Conservation (phyloP, 2,888 invertebrate genomes). For the Hirtodrosophila histrioides region DNA sequence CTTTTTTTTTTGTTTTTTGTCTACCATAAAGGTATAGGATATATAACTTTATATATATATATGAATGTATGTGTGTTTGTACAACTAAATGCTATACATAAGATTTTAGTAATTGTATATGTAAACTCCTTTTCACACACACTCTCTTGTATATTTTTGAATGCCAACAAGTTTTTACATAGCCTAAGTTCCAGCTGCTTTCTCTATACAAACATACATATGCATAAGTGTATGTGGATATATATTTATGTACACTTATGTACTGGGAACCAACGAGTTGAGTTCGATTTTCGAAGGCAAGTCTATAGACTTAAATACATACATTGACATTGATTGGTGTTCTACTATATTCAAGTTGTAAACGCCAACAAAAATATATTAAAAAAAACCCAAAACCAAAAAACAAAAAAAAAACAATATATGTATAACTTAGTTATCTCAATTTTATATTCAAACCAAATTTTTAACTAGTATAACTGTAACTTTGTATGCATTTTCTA, state of each 20-base stretch:
- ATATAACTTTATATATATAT: constrained; percentile 13
- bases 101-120: constrained; percentile 25
- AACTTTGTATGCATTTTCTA: constrained; percentile 78
- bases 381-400: constrained; percentile 30
- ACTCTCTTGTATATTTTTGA: constrained; percentile 63
- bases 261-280: constrained; percentile 46
- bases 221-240: background rate
- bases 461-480: constrained; percentile 77
- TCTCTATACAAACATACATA: constrained; percentile 23
- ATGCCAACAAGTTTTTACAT: constrained; percentile 71
- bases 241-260: constrained; percentile 14
- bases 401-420: constrained; percentile 49
- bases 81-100: constrained; percentile 37
- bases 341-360: constrained; percentile 52
- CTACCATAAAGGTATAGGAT: constrained; percentile 63
- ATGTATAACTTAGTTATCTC: constrained; percentile 72
- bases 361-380: constrained; percentile 20
- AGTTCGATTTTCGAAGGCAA: constrained; percentile 34
- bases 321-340: constrained; percentile 4
- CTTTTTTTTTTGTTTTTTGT: constrained; percentile 50
- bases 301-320: constrained; percentile 2
- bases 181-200: constrained; percentile 64
- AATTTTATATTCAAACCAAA: constrained; percentile 73
- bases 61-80: constrained; percentile 4
- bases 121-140: constrained; percentile 9